Conservation (phyloP, 2,797 vertebrate species). For the Enteromius argenteus region DNA sequence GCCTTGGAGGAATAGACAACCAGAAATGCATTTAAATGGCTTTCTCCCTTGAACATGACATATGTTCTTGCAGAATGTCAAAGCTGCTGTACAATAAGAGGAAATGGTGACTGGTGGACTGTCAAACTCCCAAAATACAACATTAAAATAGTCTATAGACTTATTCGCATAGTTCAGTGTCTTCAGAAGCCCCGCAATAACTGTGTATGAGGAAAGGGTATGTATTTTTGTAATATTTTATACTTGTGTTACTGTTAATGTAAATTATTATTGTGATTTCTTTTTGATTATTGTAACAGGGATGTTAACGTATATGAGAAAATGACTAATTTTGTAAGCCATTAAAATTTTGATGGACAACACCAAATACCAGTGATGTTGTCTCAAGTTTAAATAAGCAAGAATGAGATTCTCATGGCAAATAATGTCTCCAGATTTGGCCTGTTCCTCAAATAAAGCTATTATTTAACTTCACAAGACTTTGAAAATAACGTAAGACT, state of each 20-base stretch:
- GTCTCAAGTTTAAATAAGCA: not conserved
- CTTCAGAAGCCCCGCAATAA: not conserved
- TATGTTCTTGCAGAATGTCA: not conserved
- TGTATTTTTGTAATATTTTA: not conserved
- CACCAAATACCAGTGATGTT: not conserved
- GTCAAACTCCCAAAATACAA: not conserved
- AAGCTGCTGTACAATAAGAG: not conserved
- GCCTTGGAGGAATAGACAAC: not conserved
- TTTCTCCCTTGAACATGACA: not conserved
- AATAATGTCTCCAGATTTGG: not conserved
- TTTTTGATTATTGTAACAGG: too few relatives aligned
- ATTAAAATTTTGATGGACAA: not conserved
- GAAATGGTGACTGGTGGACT: not conserved
- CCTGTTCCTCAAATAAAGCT: not conserved
- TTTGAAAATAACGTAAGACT: not conserved
- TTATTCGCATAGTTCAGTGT: not conserved
- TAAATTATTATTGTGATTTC: not conserved
- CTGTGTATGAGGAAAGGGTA: not conserved
- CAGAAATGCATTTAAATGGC: not conserved
- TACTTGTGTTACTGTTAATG: not conserved
- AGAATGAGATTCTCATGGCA: not conserved
- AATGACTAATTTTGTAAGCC: not conserved
- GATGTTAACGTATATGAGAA: not conserved
- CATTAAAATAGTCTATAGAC: not conserved
- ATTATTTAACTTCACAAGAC: not conserved